phyloP scores from a whole-genome alignment of 53 echinoderm and acorn worm genomes.

The Actinopyga echinites region DNA sequence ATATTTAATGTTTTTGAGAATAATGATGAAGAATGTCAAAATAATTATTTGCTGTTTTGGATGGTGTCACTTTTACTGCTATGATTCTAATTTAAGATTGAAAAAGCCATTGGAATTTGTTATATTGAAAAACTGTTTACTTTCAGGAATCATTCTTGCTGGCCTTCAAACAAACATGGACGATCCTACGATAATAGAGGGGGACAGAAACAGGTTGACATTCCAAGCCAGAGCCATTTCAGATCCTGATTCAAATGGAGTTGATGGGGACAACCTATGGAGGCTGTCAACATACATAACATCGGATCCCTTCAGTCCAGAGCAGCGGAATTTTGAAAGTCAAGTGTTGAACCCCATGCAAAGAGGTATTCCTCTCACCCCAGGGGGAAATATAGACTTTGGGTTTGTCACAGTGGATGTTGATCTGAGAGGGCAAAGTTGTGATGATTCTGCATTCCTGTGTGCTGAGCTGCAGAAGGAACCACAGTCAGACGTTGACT shows the following conservation, averaged over 20 bases:
- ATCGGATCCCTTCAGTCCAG: slow-evolving; percentile 48
- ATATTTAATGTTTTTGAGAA: neutral
- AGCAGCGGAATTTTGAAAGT: slow-evolving; percentile 61
- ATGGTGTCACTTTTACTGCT: neutral
- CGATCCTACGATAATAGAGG: slow-evolving; percentile 64
- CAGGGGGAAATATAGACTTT: slow-evolving; percentile 70
- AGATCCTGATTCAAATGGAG: slow-evolving; percentile 62
- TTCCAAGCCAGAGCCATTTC: slow-evolving; percentile 63
- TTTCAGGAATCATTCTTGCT: slow-evolving; percentile 69
- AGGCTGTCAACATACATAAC: slow-evolving; percentile 76
- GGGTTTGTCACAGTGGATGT: slow-evolving; percentile 73
- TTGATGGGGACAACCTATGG: slow-evolving; percentile 80
- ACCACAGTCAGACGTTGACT: slow-evolving; percentile 60
- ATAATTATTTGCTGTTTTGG: neutral
- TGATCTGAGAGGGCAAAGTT: slow-evolving; percentile 68
- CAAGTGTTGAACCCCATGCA: slow-evolving; percentile 69
- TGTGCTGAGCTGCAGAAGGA: slow-evolving; percentile 80
- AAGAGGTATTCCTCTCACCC: slow-evolving; percentile 59
- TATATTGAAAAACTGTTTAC: neutral
- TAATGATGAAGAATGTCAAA: neutral
- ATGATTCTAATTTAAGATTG: no score
- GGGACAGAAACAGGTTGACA: slow-evolving; percentile 51
- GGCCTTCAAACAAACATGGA: slow-evolving; percentile 64
- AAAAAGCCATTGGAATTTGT: neutral
- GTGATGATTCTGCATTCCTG: slow-evolving; percentile 69